Percentiles rank a stretch among this genome's conserved stretches.
These are phyloP conservation scores for Delichon dasypus DNA, from an alignment of 2,797 vertebrate species.

Conservation along the genomic window DNA sequence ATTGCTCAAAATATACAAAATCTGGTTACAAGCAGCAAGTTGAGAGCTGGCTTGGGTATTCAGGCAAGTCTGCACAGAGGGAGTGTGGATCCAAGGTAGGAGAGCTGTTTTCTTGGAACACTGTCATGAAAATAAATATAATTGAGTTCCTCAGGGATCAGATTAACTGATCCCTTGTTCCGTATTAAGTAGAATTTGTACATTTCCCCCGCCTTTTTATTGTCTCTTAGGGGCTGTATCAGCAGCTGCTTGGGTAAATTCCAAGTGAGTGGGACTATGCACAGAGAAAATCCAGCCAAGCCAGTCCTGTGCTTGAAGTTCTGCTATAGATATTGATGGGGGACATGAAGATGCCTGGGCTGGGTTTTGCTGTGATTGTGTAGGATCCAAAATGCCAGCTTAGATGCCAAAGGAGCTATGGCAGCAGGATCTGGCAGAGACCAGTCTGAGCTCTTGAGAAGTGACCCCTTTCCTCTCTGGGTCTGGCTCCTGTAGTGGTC, in stretches of 20 bases:
- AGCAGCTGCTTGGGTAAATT: constrained; percentile 47
- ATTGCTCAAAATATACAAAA: background rate
- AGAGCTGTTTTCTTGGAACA: background rate
- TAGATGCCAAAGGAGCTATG: background rate
- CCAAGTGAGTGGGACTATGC: background rate
- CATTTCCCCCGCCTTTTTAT: constrained; percentile 13
- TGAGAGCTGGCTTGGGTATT: background rate
- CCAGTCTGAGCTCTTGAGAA: background rate
- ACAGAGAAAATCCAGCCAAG: background rate
- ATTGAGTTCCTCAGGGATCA: background rate
- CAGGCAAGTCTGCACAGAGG: background rate
- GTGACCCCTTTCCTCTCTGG: background rate
- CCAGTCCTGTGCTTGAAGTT: background rate
- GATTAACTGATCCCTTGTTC: constrained; percentile 14
- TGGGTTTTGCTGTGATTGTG: background rate
- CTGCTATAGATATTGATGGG: background rate
- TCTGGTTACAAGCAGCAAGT: background rate
- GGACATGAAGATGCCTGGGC: background rate
- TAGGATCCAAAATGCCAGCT: background rate
- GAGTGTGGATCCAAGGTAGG: background rate
- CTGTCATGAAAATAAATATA: constrained; percentile 3
- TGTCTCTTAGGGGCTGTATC: background rate
- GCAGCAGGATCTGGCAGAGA: background rate
- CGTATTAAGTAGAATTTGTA: constrained; percentile 13
- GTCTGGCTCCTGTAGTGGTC: background rate